phyloP scores from a whole-genome alignment of 2,888 invertebrate species.

The Hypomecis punctinalis region DNA sequence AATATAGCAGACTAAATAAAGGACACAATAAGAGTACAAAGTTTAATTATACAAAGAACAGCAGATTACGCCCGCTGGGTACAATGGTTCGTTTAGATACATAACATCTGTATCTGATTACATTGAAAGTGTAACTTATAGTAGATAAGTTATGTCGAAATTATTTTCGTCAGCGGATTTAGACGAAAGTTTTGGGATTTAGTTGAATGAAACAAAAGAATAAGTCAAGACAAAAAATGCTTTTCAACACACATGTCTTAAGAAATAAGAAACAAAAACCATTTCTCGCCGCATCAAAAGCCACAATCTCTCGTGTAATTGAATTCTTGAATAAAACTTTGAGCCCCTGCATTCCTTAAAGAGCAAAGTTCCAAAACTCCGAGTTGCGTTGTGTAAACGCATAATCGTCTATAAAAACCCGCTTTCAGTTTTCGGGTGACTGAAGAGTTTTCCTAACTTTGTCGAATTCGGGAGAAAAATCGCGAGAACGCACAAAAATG shows the following conservation, averaged over 20 bases:
- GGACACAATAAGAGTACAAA: conserved; percentile 8
- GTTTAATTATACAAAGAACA: conserved; percentile 13
- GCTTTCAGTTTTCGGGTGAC: conserved; percentile 43
- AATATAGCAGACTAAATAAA: conserved; percentile 38
- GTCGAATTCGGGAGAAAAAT: conserved; percentile 44
- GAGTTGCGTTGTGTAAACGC: conserved; percentile 54
- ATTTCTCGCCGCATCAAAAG: conserved; percentile 26
- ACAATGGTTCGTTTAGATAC: background rate
- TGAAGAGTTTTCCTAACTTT: conserved; percentile 38
- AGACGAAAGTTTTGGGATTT: background rate
- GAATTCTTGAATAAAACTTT: conserved; percentile 43
- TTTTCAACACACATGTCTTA: conserved; percentile 11
- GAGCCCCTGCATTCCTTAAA: conserved; percentile 46
- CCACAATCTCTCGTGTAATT: conserved; percentile 43
- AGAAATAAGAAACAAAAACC: conserved; percentile 20
- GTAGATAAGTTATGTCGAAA: background rate
- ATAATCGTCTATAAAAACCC: conserved; percentile 55
- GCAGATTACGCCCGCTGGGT: background rate
- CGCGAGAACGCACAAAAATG: conserved; percentile 55
- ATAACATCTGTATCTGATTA: background rate
- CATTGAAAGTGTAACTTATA: background rate
- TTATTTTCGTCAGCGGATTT: background rate
- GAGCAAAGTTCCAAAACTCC: conserved; percentile 48
- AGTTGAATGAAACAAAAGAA: background rate
- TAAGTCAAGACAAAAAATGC: conserved; percentile 3